A percentile compares a stretch with the other conserved stretches of the same genome.
These are phyloP conservation scores for Frankliniella fusca DNA, from an alignment of 2,888 invertebrate genomes.

Conservation along the genomic window DNA sequence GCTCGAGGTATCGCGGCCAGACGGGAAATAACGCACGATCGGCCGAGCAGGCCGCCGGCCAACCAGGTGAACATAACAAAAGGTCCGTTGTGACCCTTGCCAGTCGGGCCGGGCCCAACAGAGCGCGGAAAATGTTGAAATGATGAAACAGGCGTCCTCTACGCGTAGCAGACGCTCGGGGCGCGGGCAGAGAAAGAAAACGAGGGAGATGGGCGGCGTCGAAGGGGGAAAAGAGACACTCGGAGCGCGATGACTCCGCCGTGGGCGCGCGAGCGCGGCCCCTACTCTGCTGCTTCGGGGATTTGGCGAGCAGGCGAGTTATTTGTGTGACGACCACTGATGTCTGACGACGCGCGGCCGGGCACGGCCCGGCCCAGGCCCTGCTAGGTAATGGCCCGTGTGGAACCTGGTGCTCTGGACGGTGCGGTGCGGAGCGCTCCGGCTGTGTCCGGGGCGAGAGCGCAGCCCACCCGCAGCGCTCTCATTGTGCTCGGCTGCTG, in stretches of 20 bases:
- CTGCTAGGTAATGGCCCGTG: no score
- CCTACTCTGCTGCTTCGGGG: not conserved
- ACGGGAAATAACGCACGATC: not conserved
- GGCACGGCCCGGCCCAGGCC: no score
- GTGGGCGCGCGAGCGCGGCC: not conserved
- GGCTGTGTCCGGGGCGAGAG: no score
- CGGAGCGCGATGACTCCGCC: not conserved
- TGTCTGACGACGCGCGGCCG: no score
- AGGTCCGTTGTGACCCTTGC: not conserved
- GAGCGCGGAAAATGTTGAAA: constrained; percentile 20
- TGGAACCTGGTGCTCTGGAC: no score
- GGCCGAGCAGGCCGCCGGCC: not conserved
- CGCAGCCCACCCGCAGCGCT: no score
- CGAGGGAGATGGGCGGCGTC: no score
- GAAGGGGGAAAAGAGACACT: not conserved
- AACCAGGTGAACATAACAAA: not conserved
- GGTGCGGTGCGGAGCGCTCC: no score
- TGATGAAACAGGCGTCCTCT: constrained; percentile 1
- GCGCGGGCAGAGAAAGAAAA: not conserved
- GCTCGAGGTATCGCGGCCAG: not conserved
- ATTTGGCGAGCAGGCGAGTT: not conserved
- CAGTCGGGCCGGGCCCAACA: not conserved
- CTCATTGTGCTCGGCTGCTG: no score
- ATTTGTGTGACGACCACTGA: constrained; percentile 5
- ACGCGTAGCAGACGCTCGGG: not conserved